Percentiles rank a stretch among this genome's conserved stretches.
phyloP scores from a whole-genome alignment of 2,113 vertebrate species.

The Amphiprion percula region DNA sequence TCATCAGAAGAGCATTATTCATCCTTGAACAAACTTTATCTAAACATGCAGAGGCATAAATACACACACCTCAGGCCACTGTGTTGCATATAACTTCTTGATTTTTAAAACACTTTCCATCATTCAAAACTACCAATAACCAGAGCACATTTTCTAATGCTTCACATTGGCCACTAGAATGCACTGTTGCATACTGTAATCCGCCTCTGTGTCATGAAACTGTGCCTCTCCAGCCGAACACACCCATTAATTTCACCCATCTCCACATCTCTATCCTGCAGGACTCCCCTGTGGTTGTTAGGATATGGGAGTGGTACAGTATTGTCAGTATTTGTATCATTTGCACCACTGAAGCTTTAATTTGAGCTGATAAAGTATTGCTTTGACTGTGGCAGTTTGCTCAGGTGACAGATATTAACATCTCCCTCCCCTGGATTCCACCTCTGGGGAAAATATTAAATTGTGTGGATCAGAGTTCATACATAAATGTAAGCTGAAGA shows the following conservation, averaged over 20 bases:
- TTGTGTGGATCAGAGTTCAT: slow-evolving; percentile 63
- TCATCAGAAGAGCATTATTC: background rate
- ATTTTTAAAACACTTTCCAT: background rate
- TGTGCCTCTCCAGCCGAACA: slow-evolving; percentile 39
- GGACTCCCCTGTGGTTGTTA: slow-evolving; percentile 57
- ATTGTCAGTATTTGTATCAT: slow-evolving; percentile 56
- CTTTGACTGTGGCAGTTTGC: slow-evolving; percentile 39
- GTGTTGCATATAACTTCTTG: background rate
- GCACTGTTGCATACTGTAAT: slow-evolving; percentile 76
- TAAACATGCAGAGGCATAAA: background rate
- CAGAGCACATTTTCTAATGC: background rate
- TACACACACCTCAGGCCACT: background rate
- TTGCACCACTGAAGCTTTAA: slow-evolving; percentile 57
- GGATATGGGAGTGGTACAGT: slow-evolving; percentile 52
- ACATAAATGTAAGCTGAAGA: slow-evolving; percentile 63
- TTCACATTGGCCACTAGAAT: slow-evolving; percentile 62
- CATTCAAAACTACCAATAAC: background rate
- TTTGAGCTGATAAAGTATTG: slow-evolving; percentile 59
- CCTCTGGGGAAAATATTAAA: slow-evolving; percentile 56
- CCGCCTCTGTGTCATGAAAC: slow-evolving; percentile 9
- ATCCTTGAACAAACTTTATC: background rate
- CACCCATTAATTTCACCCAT: slow-evolving; percentile 57
- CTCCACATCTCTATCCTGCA: slow-evolving; percentile 54
- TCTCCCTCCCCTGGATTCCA: slow-evolving; percentile 52
- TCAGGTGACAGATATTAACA: slow-evolving; percentile 64